Conservation (phyloP, 92 coral and sea anemone genomes). For the Anthopleura xanthogrammica region DNA sequence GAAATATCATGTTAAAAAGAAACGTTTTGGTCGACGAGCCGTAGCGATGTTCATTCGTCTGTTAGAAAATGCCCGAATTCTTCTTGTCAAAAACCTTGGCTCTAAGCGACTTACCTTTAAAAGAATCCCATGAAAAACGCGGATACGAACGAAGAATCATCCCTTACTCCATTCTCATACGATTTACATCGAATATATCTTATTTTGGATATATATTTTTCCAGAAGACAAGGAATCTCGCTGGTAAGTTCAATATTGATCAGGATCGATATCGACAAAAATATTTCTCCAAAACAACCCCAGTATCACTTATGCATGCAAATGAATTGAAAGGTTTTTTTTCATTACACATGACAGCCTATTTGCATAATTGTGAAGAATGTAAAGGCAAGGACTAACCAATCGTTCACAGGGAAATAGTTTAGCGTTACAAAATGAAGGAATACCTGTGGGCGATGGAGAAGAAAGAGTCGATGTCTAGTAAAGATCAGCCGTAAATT, state of each 20-base stretch:
- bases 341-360: slow-evolving; percentile 22
- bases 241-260: background rate
- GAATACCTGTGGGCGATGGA: background rate
- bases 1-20: background rate
- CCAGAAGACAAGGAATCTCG: background rate
- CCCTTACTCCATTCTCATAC: background rate
- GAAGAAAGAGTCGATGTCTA: slow-evolving; percentile 1
- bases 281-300: slow-evolving; percentile 31
- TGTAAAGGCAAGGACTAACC: background rate
- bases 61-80: background rate
- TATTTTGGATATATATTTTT: background rate
- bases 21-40: background rate
- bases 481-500: background rate
- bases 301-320: slow-evolving; percentile 36
- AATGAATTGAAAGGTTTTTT: slow-evolving; percentile 15
- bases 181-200: background rate
- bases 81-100: background rate
- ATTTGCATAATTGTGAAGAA: slow-evolving; percentile 37
- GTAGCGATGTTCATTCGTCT: background rate
- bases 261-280: slow-evolving; percentile 20
- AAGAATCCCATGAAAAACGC: background rate
- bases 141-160: background rate
- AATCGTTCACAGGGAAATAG: background rate
- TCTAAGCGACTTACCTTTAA: background rate
- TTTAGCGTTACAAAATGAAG: background rate